Percentiles rank a stretch among this genome's conserved stretches.
Conservation (phyloP, 2,113 vertebrate species). For the Mesitornis unicolor region DNA sequence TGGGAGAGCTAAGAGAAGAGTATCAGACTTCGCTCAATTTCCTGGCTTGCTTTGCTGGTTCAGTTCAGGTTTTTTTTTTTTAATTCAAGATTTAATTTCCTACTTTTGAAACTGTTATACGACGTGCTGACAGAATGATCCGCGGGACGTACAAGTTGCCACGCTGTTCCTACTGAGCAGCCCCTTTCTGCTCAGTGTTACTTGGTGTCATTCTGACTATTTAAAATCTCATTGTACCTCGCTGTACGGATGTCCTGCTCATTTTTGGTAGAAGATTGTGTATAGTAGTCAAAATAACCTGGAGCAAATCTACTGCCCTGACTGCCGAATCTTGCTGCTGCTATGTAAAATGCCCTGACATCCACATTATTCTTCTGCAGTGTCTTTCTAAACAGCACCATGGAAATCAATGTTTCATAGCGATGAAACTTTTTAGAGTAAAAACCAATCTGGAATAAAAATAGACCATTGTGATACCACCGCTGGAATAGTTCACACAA, state of each 20-base stretch:
- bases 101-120: neutral
- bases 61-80: neutral
- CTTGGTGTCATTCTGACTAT: neutral
- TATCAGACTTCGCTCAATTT: neutral
- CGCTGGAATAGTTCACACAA: neutral
- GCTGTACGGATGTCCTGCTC: neutral
- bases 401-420: conserved; percentile 2
- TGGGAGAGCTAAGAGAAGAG: neutral
- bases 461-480: neutral
- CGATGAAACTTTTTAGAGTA: neutral
- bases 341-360: neutral
- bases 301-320: neutral
- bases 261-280: neutral
- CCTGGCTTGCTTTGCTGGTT: neutral
- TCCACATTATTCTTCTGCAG: neutral
- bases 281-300: neutral
- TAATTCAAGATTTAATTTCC: neutral
- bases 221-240: neutral
- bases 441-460: neutral
- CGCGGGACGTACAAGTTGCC: neutral
- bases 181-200: neutral
- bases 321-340: neutral
- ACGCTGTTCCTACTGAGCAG: neutral
- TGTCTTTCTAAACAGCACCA: neutral
- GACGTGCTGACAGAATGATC: neutral